Evolutionary conservation across 2,797 vertebrate genomes (phyloP), one percentile per base, ranked within the genome.

Genomic region (Enteromius radiatus): DNA sequence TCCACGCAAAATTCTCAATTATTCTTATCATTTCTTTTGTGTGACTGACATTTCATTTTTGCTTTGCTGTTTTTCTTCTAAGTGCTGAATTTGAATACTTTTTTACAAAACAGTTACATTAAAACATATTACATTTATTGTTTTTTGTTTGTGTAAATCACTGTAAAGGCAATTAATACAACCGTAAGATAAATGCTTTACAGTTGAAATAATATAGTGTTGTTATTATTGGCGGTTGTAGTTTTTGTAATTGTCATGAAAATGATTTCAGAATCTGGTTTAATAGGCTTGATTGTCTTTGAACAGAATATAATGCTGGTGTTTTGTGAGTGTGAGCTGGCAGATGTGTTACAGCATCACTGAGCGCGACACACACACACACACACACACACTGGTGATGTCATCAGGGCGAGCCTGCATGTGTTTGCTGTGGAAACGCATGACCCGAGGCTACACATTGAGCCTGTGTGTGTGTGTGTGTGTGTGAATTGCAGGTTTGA

Each of bases 391-490:
- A 59, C 54, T 1, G 11, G 56, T 26, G 84, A 87, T 87, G 87
- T 91, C 86, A 87, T 83, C 28, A 36, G 84, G 76, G 81, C 31
- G 59, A 83, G 63, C 67, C 78, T 38, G 47, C 14, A 23, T 38
- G 47, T 85, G 87, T 84, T 70, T 84, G 38, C 23, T 63, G 77
- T 85, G 81, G 64, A 77, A 85, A 86, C 83, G 38, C n/a, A 19
- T 52, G n/a, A 69, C 90, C 87, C 43, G 2, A 68, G 84, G 90
- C 61, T 33, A 80, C 85, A 41, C 83, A 89, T 89, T 89, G 26
- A 41, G 38, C 10, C 54, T 64, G 59, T 45, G 68, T 84, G 56
- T 43, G 75, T 45, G 26, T 77, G 43, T 75, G 70, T 63, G 54
- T 74, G 56, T 74, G 26, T 71, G 45, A 49, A 71, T 71, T 71